Conservation (phyloP, 2,888 invertebrate genomes). For the Heliothis peltigera region DNA sequence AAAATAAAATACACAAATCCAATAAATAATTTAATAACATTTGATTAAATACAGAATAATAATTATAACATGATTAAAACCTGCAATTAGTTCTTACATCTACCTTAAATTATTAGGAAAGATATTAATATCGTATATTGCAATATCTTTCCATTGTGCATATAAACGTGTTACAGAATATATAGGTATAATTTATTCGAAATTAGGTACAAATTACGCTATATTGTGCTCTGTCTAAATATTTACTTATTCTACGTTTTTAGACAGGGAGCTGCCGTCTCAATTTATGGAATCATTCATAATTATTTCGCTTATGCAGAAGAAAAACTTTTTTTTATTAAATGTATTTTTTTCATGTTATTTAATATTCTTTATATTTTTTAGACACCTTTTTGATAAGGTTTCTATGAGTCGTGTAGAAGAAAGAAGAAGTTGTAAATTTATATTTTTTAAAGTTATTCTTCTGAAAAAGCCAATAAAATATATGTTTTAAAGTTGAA, state of each 20-base stretch:
- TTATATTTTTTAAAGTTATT: too few species aligned
- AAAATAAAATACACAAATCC: constrained; percentile 12
- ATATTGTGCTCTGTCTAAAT: constrained; percentile 45
- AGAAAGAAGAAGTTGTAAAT: too few species aligned
- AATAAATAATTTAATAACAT: constrained; percentile 53
- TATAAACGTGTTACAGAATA: constrained; percentile 35
- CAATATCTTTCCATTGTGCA: constrained; percentile 47
- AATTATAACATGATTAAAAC: constrained; percentile 49
- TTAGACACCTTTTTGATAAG: too few species aligned
- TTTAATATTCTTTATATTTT: too few species aligned
- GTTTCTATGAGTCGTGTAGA: too few species aligned
- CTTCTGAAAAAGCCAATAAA: too few species aligned
- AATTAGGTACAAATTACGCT: constrained; percentile 30
- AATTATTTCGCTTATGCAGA: background rate
- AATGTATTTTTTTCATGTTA: too few species aligned
- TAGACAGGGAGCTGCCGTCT: constrained; percentile 17
- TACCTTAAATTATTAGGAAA: background rate
- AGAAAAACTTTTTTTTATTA: background rate
- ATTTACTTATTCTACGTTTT: constrained; percentile 1
- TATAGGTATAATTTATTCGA: constrained; percentile 26
- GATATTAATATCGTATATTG: constrained; percentile 28
- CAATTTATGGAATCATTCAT: background rate
- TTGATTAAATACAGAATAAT: constrained; percentile 52
- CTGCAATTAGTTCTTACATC: constrained; percentile 8
- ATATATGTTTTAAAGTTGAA: too few species aligned